Evolutionary conservation across 2,888 invertebrate species (phyloP).

Genomic region (Aporophyla nigra): DNA sequence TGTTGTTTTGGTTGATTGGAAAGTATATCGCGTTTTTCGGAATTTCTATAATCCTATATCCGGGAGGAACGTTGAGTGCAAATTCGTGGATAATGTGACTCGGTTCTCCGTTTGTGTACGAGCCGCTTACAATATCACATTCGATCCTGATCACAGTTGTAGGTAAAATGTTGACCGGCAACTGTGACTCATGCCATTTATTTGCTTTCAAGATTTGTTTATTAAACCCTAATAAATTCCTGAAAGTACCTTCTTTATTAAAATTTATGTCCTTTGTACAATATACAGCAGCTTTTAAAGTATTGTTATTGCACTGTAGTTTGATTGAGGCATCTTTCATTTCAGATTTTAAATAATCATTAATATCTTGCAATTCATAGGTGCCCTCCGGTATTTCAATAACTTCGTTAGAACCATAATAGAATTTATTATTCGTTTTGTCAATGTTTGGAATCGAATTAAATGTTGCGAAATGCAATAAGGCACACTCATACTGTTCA

Average conservation of each 20-base stretch:
- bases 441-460: too few species aligned
- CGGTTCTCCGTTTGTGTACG: neutral
- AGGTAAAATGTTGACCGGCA: neutral
- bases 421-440: too few species aligned
- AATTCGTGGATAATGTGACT: neutral
- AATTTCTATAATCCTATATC: conserved; percentile 22
- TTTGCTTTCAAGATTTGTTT: conserved; percentile 4
- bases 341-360: too few species aligned
- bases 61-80: neutral
- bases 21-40: neutral
- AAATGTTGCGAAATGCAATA: too few species aligned
- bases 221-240: neutral
- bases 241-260: neutral
- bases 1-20: neutral
- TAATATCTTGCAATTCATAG: conserved; percentile 10
- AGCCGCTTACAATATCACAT: conserved; percentile 38
- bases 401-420: too few species aligned
- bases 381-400: conserved; percentile 6
- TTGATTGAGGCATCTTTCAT: too few species aligned
- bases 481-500: too few species aligned
- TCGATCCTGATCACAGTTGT: conserved; percentile 19
- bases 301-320: neutral
- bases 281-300: neutral
- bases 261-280: too few species aligned
- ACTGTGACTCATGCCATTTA: conserved; percentile 7